Conservation (phyloP, 2,797 vertebrate genomes). For the Centroberyx gerrardi region DNA sequence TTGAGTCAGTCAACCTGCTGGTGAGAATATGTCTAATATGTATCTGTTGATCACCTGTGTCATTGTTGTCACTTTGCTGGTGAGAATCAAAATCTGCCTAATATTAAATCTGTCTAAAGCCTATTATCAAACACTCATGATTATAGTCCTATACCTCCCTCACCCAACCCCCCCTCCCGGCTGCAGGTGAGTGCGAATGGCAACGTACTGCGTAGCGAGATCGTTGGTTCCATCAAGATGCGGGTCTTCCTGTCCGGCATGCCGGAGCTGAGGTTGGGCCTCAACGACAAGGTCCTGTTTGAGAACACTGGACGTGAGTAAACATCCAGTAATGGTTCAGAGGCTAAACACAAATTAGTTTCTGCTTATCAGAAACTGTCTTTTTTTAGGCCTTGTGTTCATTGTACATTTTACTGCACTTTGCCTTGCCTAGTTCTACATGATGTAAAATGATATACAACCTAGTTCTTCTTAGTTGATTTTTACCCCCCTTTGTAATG, state of each 20-base stretch:
- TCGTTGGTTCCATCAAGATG: slow-evolving; percentile 93
- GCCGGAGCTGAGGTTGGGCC: slow-evolving; percentile 91
- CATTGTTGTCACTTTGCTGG: neutral
- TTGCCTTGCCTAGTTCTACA: too few species aligned
- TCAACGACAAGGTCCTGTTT: slow-evolving; percentile 93
- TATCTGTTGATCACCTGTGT: neutral
- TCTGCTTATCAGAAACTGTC: too few species aligned
- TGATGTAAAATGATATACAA: too few species aligned
- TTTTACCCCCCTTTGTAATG: too few species aligned
- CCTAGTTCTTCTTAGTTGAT: too few species aligned
- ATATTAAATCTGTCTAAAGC: neutral
- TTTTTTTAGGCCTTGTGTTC: too few species aligned
- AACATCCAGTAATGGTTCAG: neutral
- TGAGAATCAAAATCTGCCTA: neutral
- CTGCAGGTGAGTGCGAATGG: slow-evolving; percentile 91
- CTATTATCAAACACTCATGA: too few species aligned
- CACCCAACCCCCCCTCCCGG: neutral
- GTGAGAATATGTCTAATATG: slow-evolving; percentile 70
- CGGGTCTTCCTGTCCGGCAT: slow-evolving; percentile 92
- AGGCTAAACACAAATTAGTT: too few species aligned
- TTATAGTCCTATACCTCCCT: too few species aligned
- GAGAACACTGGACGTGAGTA: slow-evolving; percentile 94
- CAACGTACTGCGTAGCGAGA: slow-evolving; percentile 91
- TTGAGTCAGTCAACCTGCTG: slow-evolving; percentile 92
- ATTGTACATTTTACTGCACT: too few species aligned